These are phyloP conservation scores for Trissolcus basalis DNA, from an alignment of 1,140 invertebrate species.

Conservation along the genomic window DNA sequence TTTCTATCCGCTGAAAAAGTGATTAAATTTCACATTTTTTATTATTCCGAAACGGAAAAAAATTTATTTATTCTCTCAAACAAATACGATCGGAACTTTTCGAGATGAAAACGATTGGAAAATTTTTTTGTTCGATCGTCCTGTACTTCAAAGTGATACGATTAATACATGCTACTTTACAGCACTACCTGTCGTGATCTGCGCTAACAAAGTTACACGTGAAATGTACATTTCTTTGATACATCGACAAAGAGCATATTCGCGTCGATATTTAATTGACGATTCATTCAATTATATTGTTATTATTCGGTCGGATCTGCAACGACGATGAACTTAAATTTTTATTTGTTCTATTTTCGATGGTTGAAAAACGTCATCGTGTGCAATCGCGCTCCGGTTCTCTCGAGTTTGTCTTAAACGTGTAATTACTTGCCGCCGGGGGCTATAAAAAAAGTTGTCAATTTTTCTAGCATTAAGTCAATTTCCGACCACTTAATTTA, in stretches of 20 bases:
- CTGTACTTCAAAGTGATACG: conserved; percentile 10
- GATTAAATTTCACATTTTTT: too few species aligned
- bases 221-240: conserved; percentile 31
- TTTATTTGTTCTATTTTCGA: too few species aligned
- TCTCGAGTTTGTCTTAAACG: too few species aligned
- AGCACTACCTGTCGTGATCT: conserved; percentile 19
- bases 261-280: conserved; percentile 8
- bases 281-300: conserved; percentile 13
- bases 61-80: too few species aligned
- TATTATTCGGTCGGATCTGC: conserved; percentile 1
- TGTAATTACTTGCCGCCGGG: too few species aligned
- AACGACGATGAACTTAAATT: too few species aligned
- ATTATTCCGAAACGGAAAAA: too few species aligned
- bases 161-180: conserved; percentile 24
- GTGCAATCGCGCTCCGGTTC: too few species aligned
- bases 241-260: background rate
- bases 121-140: conserved; percentile 1
- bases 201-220: conserved; percentile 24
- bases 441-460: too few species aligned
- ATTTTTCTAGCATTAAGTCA: background rate
- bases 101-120: conserved; percentile 19
- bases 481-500: background rate
- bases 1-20: too few species aligned
- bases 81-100: conserved; percentile 10
- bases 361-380: too few species aligned